These are phyloP conservation scores for Flexamia atlantica DNA, from an alignment of 2,888 invertebrate species.

Conservation along the genomic window DNA sequence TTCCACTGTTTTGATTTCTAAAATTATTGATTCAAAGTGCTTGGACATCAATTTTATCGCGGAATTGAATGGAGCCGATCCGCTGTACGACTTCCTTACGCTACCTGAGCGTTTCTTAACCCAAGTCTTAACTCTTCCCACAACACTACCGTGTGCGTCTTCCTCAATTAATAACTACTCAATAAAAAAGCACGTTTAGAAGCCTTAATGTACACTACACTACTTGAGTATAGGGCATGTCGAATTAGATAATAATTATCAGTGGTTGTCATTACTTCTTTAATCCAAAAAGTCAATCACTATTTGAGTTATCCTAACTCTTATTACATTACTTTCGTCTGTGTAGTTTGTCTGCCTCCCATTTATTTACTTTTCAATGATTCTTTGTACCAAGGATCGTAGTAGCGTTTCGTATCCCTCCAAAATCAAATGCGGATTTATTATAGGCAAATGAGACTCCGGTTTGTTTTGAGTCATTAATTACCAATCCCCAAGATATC, in stretches of 20 bases:
- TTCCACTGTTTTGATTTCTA: too few species aligned
- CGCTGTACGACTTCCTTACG: too few species aligned
- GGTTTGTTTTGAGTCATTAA: too few species aligned
- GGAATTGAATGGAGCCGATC: too few species aligned
- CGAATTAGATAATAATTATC: not conserved
- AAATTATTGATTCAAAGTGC: too few species aligned
- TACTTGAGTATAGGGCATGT: not conserved
- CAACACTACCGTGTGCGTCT: too few species aligned
- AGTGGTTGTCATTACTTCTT: not conserved
- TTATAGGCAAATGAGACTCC: not conserved
- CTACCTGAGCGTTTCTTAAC: too few species aligned
- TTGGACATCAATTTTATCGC: too few species aligned
- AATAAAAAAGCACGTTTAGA: not conserved
- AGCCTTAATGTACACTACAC: not conserved
- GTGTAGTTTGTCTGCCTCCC: not conserved
- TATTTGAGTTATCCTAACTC: not conserved
- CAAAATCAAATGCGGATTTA: not conserved
- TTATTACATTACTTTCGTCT: not conserved
- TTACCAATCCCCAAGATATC: too few species aligned
- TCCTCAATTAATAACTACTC: not conserved
- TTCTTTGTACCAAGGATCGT: too few species aligned
- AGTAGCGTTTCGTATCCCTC: not conserved
- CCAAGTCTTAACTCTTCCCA: too few species aligned
- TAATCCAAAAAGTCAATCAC: not conserved
- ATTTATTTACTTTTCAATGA: constrained; percentile 13